Evolutionary conservation across 2,888 invertebrate genomes (phyloP).

Genomic region (Chloromyia formosa): DNA sequence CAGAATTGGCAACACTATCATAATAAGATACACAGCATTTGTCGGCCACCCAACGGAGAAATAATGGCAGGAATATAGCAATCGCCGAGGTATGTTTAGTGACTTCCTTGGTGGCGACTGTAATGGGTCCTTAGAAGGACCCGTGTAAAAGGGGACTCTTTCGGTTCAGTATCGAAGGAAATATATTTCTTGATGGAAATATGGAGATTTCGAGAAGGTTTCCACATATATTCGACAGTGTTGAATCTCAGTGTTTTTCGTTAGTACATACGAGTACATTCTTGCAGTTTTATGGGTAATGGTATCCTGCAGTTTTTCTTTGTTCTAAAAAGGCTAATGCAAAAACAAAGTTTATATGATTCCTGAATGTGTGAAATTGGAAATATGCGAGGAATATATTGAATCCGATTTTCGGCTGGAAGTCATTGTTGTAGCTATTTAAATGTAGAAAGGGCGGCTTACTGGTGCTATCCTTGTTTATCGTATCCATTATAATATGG

Average conservation of each 20-base stretch:
- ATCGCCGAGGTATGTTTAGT: slow-evolving; percentile 26
- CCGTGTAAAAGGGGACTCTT: slow-evolving; percentile 20
- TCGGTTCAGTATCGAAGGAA: background rate
- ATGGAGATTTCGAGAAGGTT: slow-evolving; percentile 23
- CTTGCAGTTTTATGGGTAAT: background rate
- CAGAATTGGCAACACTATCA: background rate
- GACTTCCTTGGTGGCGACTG: slow-evolving; percentile 17
- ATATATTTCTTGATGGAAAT: slow-evolving; percentile 3
- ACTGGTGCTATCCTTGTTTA: slow-evolving; percentile 3
- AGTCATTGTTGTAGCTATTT: background rate
- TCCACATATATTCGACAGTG: background rate
- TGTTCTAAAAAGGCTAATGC: slow-evolving; percentile 12
- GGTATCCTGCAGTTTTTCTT: no score
- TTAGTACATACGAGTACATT: no score
- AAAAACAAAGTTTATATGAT: slow-evolving; percentile 24
- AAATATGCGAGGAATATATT: no score
- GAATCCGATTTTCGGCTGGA: background rate
- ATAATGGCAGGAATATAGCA: background rate
- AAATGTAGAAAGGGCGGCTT: background rate
- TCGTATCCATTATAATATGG: background rate
- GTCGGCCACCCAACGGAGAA: background rate
- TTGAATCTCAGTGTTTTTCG: background rate
- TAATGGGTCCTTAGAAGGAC: slow-evolving; percentile 29
- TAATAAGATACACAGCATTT: background rate
- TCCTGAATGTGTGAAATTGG: background rate